Evolutionary conservation across 2,888 invertebrate species (phyloP), one percentile per base, ranked within the genome.

Genomic region (Sphinx pinastri): DNA sequence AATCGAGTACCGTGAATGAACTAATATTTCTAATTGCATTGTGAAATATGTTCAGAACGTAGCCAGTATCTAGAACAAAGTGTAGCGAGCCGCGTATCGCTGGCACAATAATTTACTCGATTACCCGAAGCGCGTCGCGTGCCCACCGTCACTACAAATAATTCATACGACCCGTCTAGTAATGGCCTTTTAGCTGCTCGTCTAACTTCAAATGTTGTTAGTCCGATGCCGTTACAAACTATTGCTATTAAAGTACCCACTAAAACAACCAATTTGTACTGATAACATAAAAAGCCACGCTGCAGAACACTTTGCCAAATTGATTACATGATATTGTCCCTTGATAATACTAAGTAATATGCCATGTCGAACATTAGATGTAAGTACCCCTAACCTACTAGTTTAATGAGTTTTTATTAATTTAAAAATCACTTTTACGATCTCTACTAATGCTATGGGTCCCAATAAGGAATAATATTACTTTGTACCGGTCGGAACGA

Each of bases 131-230:
- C 76, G 77, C 83, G 83, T 88, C 87, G 88, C 91, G 87, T 89
- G 90, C 86, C 81, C 82, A 76, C 81, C 77, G 78, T 81, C 82
- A 80, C 85, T 84, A 89, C 91, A 89, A 93, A 93, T 93, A 93
- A 93, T 93, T 93, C 92, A 93, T 92, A 89, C 82, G 83, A 82
- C 83, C 88, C 86, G 88, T 86, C 86, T 85, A 84, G 87, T 92
- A 91, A 92, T 92, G 87, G 90, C 90, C 91, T 92, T 92, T 93
- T 92, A 92, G 91, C 89, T 88, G 88, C 81, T 85, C 85, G 84
- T 84, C 87, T 87, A 91, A 91, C 90, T 92, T 89, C 87, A 85
- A 91, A 92, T 84, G 88, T 89, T 87, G 90, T 91, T 90, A 90
- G 82, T 77, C 76, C 80, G 81, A 83, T 86, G 86, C 80, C 81